Conservation (phyloP, 2,888 invertebrate species). For the Rhagonycha fulva region DNA sequence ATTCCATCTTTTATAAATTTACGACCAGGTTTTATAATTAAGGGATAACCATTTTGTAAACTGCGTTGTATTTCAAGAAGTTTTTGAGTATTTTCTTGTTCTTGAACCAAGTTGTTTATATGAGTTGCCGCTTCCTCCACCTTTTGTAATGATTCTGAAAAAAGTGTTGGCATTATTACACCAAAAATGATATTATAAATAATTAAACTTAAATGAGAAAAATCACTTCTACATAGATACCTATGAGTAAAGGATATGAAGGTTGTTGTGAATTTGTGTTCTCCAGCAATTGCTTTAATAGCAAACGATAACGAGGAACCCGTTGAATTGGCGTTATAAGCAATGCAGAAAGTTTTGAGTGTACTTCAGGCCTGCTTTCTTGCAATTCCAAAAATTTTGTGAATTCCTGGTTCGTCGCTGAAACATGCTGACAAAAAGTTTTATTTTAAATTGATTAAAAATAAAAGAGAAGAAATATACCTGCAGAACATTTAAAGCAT, state of each 20-base stretch:
- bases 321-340: constrained; percentile 80
- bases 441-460: not conserved
- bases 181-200: not conserved
- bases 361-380: constrained; percentile 72
- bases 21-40: constrained; percentile 70
- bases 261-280: constrained; percentile 62
- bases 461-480: constrained; percentile 48
- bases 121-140: constrained; percentile 71
- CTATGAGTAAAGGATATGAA: constrained; percentile 60
- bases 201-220: not conserved
- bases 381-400: constrained; percentile 64
- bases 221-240: constrained; percentile 46
- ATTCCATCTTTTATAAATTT: constrained; percentile 70
- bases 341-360: constrained; percentile 70
- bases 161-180: not conserved
- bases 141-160: constrained; percentile 67
- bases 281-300: constrained; percentile 69
- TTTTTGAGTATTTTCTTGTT: constrained; percentile 73
- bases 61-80: constrained; percentile 70
- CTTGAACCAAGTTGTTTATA: constrained; percentile 73
- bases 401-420: constrained; percentile 59
- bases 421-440: constrained; percentile 53
- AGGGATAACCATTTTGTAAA: constrained; percentile 64
- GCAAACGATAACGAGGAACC: constrained; percentile 74
- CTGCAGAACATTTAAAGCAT: constrained; percentile 64